These are phyloP conservation scores for Eumacrocentrus americanus DNA, from an alignment of 2,888 invertebrate genomes.

Conservation along the genomic window DNA sequence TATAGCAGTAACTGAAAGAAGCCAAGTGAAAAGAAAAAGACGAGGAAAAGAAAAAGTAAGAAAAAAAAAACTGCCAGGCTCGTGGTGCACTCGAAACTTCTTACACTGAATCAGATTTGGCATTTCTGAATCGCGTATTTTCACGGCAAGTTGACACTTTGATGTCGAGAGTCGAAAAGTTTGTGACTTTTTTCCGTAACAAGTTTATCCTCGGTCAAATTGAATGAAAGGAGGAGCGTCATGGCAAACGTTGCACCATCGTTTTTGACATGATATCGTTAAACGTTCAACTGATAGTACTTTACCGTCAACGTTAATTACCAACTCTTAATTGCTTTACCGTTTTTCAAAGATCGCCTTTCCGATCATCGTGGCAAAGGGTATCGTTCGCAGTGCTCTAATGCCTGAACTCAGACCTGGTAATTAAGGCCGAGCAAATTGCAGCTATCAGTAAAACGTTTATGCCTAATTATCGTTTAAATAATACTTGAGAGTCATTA, in stretches of 20 bases:
- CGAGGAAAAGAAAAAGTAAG: conserved; percentile 6
- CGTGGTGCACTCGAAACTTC: conserved; percentile 18
- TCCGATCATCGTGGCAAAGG: not conserved
- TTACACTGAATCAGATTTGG: conserved; percentile 28
- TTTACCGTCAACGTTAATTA: conserved; percentile 27
- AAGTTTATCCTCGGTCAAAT: conserved; percentile 17
- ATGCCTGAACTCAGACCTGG: too few relatives aligned
- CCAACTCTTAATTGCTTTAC: conserved; percentile 32
- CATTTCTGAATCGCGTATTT: conserved; percentile 26
- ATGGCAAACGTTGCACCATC: not conserved
- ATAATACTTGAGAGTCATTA: too few relatives aligned
- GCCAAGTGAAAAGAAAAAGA: conserved; percentile 9
- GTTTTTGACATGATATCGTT: not conserved
- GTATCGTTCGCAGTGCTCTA: too few relatives aligned
- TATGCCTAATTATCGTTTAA: not conserved
- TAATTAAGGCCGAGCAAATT: too few relatives aligned
- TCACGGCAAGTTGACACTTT: conserved; percentile 29
- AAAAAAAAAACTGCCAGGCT: conserved; percentile 16
- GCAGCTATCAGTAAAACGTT: too few relatives aligned
- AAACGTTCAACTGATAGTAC: conserved; percentile 2
- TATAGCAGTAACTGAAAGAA: conserved; percentile 9
- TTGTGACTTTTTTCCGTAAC: conserved; percentile 23
- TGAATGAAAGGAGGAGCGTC: conserved; percentile 16
- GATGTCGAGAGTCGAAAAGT: conserved; percentile 29
- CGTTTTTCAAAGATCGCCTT: conserved; percentile 2